These are phyloP conservation scores for Coranthus polyacanthus DNA, from an alignment of 2,797 vertebrate genomes.

Conservation along the genomic window DNA sequence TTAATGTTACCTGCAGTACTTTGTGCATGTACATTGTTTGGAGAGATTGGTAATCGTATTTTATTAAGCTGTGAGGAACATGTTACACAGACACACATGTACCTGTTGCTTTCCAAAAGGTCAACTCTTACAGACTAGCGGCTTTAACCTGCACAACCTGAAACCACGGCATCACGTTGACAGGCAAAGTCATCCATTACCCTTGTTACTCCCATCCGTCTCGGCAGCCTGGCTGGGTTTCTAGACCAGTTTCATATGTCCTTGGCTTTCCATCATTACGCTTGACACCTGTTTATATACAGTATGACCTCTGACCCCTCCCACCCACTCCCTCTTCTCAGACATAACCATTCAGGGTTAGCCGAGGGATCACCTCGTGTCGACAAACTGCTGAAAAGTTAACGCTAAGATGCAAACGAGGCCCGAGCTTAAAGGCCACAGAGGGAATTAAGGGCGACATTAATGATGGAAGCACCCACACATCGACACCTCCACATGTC, in stretches of 20 bases:
- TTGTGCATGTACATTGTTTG: too few species aligned
- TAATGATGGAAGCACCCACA: slow-evolving; percentile 9
- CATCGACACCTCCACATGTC: slow-evolving; percentile 1
- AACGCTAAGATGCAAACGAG: slow-evolving; percentile 21
- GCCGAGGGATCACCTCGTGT: slow-evolving; percentile 8
- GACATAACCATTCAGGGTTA: slow-evolving; percentile 14
- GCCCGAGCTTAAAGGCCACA: neutral
- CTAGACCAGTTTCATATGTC: slow-evolving; percentile 58
- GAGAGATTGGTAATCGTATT: too few species aligned
- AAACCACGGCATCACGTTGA: slow-evolving; percentile 62
- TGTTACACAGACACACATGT: neutral
- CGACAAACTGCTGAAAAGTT: slow-evolving; percentile 36
- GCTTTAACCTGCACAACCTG: slow-evolving; percentile 62
- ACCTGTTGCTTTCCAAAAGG: slow-evolving; percentile 32
- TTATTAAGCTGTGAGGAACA: neutral
- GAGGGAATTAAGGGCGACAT: slow-evolving; percentile 21
- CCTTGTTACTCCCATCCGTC: slow-evolving; percentile 39
- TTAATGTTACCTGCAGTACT: too few species aligned
- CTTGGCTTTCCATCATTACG: slow-evolving; percentile 58
- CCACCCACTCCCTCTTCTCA: too few species aligned
- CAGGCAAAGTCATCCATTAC: slow-evolving; percentile 56
- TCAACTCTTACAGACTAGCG: slow-evolving; percentile 31
- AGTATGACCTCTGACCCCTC: slow-evolving; percentile 49
- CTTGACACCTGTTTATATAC: slow-evolving; percentile 74
- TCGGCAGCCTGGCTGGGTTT: slow-evolving; percentile 29